These are phyloP conservation scores for Lemur catta DNA, from an alignment of 2,797 vertebrate species.

Conservation along the genomic window DNA sequence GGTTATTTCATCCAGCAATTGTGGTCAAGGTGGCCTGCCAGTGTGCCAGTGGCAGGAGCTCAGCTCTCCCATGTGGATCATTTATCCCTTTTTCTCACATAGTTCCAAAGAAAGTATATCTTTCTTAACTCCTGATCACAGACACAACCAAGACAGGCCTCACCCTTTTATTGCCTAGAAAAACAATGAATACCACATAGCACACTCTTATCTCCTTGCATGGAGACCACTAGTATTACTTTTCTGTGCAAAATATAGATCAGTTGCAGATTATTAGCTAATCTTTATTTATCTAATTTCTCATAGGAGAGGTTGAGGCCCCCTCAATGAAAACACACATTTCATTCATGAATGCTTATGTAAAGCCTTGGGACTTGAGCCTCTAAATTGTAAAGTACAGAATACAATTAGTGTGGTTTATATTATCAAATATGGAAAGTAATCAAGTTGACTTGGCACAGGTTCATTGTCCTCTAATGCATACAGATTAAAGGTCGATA, in stretches of 20 bases:
- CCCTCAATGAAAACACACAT: not conserved
- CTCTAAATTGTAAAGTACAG: not conserved
- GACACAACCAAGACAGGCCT: not conserved
- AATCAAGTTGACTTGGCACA: not conserved
- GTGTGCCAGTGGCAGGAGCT: not conserved
- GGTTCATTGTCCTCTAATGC: not conserved
- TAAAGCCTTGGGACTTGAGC: not conserved
- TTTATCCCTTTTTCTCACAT: not conserved
- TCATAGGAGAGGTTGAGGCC: not conserved
- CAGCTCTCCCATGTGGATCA: not conserved
- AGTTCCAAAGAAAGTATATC: not conserved
- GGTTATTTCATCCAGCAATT: not conserved
- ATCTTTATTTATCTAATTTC: not conserved
- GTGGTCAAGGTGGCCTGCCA: not conserved
- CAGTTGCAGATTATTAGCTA: not conserved
- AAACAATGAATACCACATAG: not conserved
- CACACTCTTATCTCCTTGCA: not conserved
- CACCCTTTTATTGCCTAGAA: not conserved
- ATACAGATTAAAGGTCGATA: not conserved
- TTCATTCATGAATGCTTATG: not conserved
- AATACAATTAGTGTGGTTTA: not conserved
- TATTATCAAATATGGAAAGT: not conserved
- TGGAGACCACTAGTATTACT: not conserved
- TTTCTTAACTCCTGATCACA: not conserved
- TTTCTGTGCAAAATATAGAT: not conserved